Conservation (phyloP, 2,113 vertebrate species). For the Ivindomyrus marchei region DNA sequence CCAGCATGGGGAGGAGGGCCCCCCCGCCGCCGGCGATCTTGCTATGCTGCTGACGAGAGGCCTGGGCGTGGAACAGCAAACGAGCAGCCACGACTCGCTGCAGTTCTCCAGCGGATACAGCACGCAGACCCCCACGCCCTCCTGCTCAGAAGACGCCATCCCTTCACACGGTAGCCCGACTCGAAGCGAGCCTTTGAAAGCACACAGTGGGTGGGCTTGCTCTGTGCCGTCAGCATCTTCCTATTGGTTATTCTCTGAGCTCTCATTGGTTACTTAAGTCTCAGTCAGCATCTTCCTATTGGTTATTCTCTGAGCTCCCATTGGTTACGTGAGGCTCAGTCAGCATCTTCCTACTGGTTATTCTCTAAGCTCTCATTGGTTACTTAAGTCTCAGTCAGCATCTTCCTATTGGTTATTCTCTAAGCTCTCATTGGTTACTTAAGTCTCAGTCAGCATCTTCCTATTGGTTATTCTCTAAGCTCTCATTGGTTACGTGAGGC, state of each 20-base stretch:
- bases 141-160: slow-evolving; percentile 95
- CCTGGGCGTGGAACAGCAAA: slow-evolving; percentile 90
- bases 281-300: not conserved
- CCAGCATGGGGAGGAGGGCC: slow-evolving; percentile 83
- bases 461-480: not conserved
- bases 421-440: no score
- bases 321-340: not conserved
- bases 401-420: no score
- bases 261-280: not conserved
- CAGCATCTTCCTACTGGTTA: not conserved
- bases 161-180: slow-evolving; percentile 82
- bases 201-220: not conserved
- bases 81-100: slow-evolving; percentile 91
- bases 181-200: not conserved
- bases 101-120: slow-evolving; percentile 96
- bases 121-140: slow-evolving; percentile 92
- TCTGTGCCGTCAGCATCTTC: not conserved
- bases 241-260: not conserved
- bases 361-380: no score
- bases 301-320: not conserved
- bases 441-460: not conserved
- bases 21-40: slow-evolving; percentile 80
- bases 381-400: not conserved
- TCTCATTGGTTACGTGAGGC: not conserved
- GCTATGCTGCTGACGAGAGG: slow-evolving; percentile 93